Evolutionary conservation across 2,888 invertebrate genomes (phyloP), one percentile per base, ranked within the genome.

Genomic region (Volucella inanis): DNA sequence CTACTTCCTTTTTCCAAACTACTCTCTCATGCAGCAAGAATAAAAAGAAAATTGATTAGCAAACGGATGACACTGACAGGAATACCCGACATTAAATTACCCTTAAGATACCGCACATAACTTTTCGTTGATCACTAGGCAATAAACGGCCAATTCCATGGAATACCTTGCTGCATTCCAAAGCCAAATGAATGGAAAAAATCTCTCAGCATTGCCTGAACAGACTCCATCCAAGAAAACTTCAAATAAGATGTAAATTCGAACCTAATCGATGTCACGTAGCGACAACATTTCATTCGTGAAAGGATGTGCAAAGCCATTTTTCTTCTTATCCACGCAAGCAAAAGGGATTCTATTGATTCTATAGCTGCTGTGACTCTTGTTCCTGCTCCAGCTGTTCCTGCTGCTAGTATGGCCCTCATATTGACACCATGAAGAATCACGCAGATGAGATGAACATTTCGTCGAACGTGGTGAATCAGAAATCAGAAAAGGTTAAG

Each of bases 221-320:
- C 10, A 22, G 41, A 18, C 31, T 52, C 12, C 65, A 22, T 50
- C 61, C 38, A 41, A 8, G 43, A 15, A 62, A 68, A 62, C 80
- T 76, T 76, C 80, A 76, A 87, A 87, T 83, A 79, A 83, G 87
- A 87, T 87, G 82, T 87, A 87, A 87, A 87, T 87, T 82, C 62
- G 67, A 87, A 83, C 87, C 83, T 87, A 87, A 87, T 84, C 80
- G 84, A 80, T 81, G 87, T 80, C 87, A 87, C 87, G 87, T 87
- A 84, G 74, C 52, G 77, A 84, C 62, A 81, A 81, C 84, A 87
- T 81, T 84, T 84, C 84, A 84, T 81, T 85, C 81, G 80, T 85
- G 80, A 81, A 81, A 85, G 68, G 80, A 85, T 80, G 85, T 81
- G 76, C 71, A 81, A 80, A 80, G 43, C 62, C 80, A 85, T 85